phyloP scores from a whole-genome alignment of 2,888 invertebrate genomes.

The Microctonus hyperodae region DNA sequence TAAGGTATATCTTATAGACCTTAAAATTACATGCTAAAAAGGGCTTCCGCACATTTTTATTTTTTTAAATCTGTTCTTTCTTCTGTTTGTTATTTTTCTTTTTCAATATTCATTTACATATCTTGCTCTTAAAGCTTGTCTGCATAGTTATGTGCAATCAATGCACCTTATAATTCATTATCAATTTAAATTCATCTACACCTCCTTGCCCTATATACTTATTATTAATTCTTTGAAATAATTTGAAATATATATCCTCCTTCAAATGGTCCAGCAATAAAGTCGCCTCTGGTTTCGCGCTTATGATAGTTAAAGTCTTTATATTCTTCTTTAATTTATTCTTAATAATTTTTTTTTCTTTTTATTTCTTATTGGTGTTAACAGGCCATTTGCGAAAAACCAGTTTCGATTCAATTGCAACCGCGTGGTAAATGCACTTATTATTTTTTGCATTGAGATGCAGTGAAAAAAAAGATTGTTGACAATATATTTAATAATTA shows the following conservation, averaged over 20 bases:
- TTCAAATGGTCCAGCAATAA: slow-evolving; percentile 20
- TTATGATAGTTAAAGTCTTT: slow-evolving; percentile 25
- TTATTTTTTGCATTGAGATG: not conserved
- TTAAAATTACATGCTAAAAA: slow-evolving; percentile 19
- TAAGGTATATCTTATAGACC: slow-evolving; percentile 21
- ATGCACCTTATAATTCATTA: slow-evolving; percentile 16
- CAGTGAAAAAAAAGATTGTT: too few species aligned
- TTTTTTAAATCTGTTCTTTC: slow-evolving; percentile 16
- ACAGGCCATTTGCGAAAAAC: slow-evolving; percentile 21
- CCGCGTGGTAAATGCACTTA: slow-evolving; percentile 12
- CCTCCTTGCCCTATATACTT: not conserved
- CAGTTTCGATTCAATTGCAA: slow-evolving; percentile 19
- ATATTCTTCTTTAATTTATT: slow-evolving; percentile 31
- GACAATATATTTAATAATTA: too few species aligned
- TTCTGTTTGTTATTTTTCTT: slow-evolving; percentile 24
- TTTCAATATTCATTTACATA: slow-evolving; percentile 23
- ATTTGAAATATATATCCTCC: slow-evolving; percentile 20
- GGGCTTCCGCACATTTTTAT: slow-evolving; percentile 9
- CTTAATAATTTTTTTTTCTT: slow-evolving; percentile 28
- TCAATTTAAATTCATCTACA: not conserved
- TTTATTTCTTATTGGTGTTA: slow-evolving; percentile 27
- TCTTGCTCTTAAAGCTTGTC: slow-evolving; percentile 19
- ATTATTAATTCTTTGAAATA: slow-evolving; percentile 21
- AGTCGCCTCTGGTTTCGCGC: slow-evolving; percentile 18
- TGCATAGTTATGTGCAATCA: slow-evolving; percentile 32